A percentile compares a stretch with the other conserved stretches of the same genome.
Conservation (phyloP, 2,797 vertebrate genomes). For the Rhinichthys osculus region DNA sequence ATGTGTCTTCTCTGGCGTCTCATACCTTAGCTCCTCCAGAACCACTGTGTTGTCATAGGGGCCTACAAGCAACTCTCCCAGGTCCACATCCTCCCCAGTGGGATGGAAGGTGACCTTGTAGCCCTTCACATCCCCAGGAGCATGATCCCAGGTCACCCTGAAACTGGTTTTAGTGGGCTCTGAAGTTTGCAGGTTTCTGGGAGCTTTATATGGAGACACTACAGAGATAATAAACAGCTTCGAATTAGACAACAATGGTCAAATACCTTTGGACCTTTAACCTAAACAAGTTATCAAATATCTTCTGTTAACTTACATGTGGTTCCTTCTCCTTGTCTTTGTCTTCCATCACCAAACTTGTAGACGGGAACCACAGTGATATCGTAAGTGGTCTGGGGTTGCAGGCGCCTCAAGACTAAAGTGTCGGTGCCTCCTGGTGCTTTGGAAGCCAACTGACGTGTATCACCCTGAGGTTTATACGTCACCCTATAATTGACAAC, state of each 20-base stretch:
- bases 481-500: constrained; percentile 91
- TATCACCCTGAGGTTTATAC: constrained; percentile 85
- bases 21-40: constrained; percentile 94
- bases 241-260: neutral
- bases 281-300: constrained; percentile 16
- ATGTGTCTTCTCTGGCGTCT: constrained; percentile 15
- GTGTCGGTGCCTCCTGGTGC: constrained; percentile 82
- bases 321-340: constrained; percentile 91
- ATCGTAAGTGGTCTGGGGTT: constrained; percentile 89
- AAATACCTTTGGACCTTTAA: neutral
- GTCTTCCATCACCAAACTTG: constrained; percentile 89
- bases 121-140: constrained; percentile 91
- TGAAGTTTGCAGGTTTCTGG: constrained; percentile 94
- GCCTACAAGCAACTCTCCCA: constrained; percentile 88
- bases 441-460: constrained; percentile 89
- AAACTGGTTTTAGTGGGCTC: constrained; percentile 95
- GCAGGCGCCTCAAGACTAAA: constrained; percentile 87
- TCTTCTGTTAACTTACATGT: constrained; percentile 83
- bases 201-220: constrained; percentile 93
- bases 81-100: constrained; percentile 79
- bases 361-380: constrained; percentile 91
- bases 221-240: constrained; percentile 15
- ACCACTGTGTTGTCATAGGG: constrained; percentile 97
- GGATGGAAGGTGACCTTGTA: constrained; percentile 97
- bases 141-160: constrained; percentile 94